Conservation (phyloP, 2,113 vertebrate genomes). For the Montifringilla adamsi region DNA sequence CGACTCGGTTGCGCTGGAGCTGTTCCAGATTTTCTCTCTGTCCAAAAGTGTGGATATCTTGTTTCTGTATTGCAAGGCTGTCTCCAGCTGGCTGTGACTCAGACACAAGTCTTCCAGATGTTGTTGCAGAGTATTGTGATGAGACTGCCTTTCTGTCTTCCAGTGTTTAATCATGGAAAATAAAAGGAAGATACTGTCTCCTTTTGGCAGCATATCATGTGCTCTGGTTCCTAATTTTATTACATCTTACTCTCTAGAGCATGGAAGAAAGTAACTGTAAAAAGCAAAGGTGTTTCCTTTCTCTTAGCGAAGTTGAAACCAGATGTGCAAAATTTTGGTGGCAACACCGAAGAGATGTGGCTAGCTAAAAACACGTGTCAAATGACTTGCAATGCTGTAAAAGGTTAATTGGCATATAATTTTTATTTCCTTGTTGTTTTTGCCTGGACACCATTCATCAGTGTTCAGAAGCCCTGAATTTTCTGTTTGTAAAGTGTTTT, state of each 20-base stretch:
- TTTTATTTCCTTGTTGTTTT: background rate
- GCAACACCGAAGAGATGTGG: background rate
- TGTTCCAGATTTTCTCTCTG: background rate
- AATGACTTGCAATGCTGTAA: background rate
- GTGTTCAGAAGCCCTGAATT: background rate
- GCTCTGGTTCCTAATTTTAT: slow-evolving; percentile 3
- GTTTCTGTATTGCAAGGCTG: background rate
- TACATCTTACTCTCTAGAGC: background rate
- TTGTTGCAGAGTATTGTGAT: background rate
- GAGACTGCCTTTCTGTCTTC: background rate
- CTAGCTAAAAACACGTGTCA: background rate
- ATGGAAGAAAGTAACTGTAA: background rate
- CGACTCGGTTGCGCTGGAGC: background rate
- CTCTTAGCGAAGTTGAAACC: background rate
- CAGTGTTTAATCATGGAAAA: background rate
- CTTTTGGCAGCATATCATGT: background rate
- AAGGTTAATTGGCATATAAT: background rate
- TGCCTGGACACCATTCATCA: background rate
- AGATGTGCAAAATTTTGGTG: background rate
- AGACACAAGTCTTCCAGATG: background rate
- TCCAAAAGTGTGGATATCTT: background rate
- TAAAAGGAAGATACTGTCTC: background rate
- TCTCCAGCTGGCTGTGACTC: slow-evolving; percentile 5
- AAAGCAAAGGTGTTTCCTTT: slow-evolving; percentile 24
- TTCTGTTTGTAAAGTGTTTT: slow-evolving; percentile 13